Percentiles rank a stretch among this genome's conserved stretches.
phyloP scores from a whole-genome alignment of 2,113 vertebrate species.

The Anolis carolinensis region DNA sequence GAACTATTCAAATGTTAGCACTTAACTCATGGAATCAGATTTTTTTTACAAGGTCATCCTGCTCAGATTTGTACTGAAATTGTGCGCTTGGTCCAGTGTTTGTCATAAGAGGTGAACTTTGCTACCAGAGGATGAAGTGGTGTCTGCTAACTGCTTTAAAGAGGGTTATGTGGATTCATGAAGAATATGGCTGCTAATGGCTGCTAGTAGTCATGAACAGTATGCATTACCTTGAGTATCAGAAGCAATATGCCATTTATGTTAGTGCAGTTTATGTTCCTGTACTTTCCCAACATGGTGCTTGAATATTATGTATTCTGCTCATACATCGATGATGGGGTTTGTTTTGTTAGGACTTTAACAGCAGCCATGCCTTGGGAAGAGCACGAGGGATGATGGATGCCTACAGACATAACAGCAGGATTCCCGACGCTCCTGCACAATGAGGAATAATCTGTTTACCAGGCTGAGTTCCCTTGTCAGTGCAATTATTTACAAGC shows the following conservation, averaged over 20 bases:
- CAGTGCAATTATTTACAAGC: constrained; percentile 20
- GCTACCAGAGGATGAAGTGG: too few species aligned
- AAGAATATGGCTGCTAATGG: too few species aligned
- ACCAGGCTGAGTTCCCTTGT: background rate
- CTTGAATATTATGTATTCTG: background rate
- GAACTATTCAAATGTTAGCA: background rate
- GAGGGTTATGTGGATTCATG: too few species aligned
- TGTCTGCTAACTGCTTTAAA: too few species aligned
- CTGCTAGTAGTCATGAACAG: too few species aligned
- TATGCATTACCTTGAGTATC: too few species aligned
- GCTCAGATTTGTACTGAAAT: background rate
- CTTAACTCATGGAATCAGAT: too few species aligned
- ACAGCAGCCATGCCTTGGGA: background rate
- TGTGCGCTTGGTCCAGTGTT: background rate
- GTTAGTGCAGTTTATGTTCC: too few species aligned
- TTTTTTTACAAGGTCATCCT: background rate
- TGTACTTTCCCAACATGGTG: background rate
- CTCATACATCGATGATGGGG: background rate
- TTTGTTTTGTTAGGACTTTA: background rate
- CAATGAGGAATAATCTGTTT: constrained; percentile 17
- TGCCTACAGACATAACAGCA: background rate
- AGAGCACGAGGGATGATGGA: background rate
- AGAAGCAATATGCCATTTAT: too few species aligned
- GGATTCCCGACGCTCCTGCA: constrained; percentile 10
- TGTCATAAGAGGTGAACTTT: background rate